Base-by-base conservation (phyloP, 2,888 invertebrate genomes). In the Cryptosula pallasiana region DNA sequence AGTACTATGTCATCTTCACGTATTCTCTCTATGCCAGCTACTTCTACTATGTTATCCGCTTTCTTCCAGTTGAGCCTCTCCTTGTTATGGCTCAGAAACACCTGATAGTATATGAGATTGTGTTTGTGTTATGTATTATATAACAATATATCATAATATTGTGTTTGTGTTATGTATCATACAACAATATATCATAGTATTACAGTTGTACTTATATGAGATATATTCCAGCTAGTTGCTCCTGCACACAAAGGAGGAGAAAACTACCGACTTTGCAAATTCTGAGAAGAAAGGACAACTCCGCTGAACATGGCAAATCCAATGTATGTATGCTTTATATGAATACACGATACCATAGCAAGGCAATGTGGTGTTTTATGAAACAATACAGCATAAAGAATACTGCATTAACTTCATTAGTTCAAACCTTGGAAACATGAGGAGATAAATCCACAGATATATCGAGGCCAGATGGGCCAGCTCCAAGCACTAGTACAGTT, bases 401-500 rank as follows among this genome's bases (percentile, higher is more conserved):
- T n/a, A n/a, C n/a, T n/a, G n/a, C n/a, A n/a, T n/a, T n/a, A n/a
- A n/a, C n/a, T n/a, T n/a, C n/a, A n/a, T n/a, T n/a, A n/a, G n/a
- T n/a, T n/a, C 69, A 35, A 73, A 85, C 85, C 78, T 83, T 74
- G 71, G 84, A 79, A 35, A 85, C 85, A 34, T 79, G 76, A 13
- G 75, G 69, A 5, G 91, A 88, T 73, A 92, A 80, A 75, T 92
- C 91, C 0, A 89, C 84, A 0, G 89, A 87, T 45, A 93, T 88
- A 79, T 93, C 93, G 45, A 90, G 82, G 23, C 94, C 95, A 1
- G 94, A 94, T 32, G 93, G 91, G 0, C 92, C 93, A 0, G 92
- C 94, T 0, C 95, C 95, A 32, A 95, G 87, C 5, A 94, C 90
- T 27, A 93, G 87, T 0, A 95, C 92, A 1, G 82, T 86, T 71